Evolutionary conservation across 2,797 vertebrate species (phyloP).

Genomic region (Prunella strophiata): DNA sequence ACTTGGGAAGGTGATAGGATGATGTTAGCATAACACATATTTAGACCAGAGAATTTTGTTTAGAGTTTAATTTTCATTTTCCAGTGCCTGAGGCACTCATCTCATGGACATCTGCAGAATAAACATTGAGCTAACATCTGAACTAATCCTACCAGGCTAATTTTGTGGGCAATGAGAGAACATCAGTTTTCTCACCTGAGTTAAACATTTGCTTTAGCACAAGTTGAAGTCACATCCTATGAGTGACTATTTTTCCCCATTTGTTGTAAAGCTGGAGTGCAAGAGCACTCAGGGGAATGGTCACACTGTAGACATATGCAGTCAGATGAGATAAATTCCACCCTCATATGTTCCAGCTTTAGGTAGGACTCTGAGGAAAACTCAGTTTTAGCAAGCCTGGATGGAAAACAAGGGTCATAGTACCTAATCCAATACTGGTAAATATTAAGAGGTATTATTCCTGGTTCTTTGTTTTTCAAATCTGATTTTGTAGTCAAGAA

Average conservation of each 20-base stretch:
- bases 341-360: background rate
- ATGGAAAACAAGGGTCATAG: background rate
- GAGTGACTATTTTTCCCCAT: background rate
- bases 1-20: background rate
- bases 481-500: background rate
- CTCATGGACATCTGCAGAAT: background rate
- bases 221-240: background rate
- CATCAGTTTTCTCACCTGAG: background rate
- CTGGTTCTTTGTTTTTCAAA: background rate
- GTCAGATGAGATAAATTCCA: background rate
- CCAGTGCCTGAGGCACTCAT: background rate
- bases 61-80: background rate
- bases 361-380: background rate
- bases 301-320: background rate
- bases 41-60: background rate
- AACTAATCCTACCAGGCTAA: background rate
- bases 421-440: background rate
- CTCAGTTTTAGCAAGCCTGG: background rate
- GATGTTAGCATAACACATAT: background rate
- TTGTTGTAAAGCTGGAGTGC: background rate
- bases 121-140: background rate
- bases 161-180: background rate
- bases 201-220: background rate
- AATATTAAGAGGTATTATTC: background rate
- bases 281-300: background rate